phyloP scores from a whole-genome alignment of 2,113 vertebrate species.

The Capreolus pygargus region DNA sequence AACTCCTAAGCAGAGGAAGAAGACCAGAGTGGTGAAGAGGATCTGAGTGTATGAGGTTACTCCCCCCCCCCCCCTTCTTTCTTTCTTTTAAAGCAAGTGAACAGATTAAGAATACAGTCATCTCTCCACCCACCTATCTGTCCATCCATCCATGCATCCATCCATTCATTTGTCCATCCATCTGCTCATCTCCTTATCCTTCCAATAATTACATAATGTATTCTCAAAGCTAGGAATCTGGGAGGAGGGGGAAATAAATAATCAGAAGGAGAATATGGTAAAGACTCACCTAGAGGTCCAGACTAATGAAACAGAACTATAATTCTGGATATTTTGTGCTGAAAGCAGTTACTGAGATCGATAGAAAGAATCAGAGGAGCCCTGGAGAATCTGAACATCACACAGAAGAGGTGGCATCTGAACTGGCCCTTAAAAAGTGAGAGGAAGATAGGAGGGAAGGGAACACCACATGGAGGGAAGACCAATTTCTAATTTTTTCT shows the following conservation, averaged over 20 bases:
- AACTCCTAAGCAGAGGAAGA: not conserved
- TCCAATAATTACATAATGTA: not conserved
- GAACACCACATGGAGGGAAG: not conserved
- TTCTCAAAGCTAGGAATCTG: not conserved
- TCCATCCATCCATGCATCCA: not conserved
- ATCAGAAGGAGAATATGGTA: not conserved
- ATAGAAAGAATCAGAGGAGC: not conserved
- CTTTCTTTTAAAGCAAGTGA: not conserved
- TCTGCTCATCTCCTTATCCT: too few relatives aligned
- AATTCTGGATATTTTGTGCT: not conserved
- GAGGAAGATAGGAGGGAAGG: not conserved
- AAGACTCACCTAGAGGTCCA: not conserved
- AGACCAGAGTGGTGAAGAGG: not conserved
- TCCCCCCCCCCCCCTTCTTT: not conserved
- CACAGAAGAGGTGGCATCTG: not conserved
- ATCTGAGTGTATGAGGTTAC: not conserved
- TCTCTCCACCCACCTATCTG: not conserved
- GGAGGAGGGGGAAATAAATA: not conserved
- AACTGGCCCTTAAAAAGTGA: not conserved
- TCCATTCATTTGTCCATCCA: too few relatives aligned
- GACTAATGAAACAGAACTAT: not conserved
- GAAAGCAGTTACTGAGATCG: not conserved
- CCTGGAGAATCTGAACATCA: not conserved
- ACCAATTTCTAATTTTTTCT: not conserved
- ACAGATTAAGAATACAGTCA: not conserved